Evolutionary conservation across 2,888 invertebrate species (phyloP), one percentile per base, ranked within the genome.

Genomic region (Scaptomyza parva): DNA sequence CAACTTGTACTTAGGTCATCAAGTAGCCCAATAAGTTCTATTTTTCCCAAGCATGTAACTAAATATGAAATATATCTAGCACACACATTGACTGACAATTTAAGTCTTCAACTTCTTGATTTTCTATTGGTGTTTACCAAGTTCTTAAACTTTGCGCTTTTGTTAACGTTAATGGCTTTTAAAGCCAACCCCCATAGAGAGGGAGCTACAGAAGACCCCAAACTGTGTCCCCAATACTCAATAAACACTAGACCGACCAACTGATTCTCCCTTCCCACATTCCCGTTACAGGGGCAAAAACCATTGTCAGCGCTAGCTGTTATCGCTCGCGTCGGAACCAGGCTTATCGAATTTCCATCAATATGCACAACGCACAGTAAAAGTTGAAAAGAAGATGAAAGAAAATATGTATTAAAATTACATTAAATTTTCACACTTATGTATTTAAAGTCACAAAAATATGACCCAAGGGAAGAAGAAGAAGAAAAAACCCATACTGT

Each of bases 321-420:
- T 76, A 68, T 76, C 76, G 30, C 39, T 9, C 37, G 35, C 33
- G 30, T 39, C 33, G 20, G 11, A 14, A 33, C 37, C 53, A 47
- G 26, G 30, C 77, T 69, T 77, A 75, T 75, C 77, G 69, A 58
- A 69, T 71, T 69, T 69, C 54, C 61, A 66, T 77, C 65, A 65
- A 60, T 58, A 55, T 30, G 51, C 40, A 37, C 14, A 24, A 24
- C 47, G 22, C 9, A 40, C 41, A 45, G 50, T 33, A 45, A 57
- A 57, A 33, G 3, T 7, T 41, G n/a, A 12, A 45, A 44, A 44
- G 9, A 5, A 14, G 22, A 11, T 12, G 17, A 17, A 33, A 28
- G 40, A 33, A 40, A 40, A 44, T 40, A 8, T 14, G 17, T 37
- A 39, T 58, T 47, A 37, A 64, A 69, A 55, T 59, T 43, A 51